Base-by-base conservation (phyloP, 2,888 invertebrate species). In the Volucella bombylans region DNA sequence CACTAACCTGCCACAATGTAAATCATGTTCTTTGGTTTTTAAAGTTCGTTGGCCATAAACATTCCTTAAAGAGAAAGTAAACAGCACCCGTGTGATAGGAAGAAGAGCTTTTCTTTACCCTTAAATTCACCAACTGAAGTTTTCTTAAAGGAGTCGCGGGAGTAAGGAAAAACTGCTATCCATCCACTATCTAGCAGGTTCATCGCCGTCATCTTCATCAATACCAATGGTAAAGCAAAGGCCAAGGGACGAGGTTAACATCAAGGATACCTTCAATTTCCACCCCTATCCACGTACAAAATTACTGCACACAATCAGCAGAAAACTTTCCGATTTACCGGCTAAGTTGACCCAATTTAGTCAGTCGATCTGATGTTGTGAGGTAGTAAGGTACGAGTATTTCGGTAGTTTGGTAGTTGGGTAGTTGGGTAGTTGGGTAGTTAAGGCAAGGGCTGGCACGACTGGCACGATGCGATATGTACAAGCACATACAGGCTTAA, bases 21-120 rank as follows among this genome's bases (percentile, higher is more conserved):
- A 76, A 80, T 76, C 71, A 83, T 71, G 83, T 76, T 71, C 50
- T 15, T 49, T 23, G 61, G 74, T 80, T 80, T 31, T 31, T 83
- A 71, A 80, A 83, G 83, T 83, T 83, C 83, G 76, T 65, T 83
- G 80, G 65, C 71, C 80, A 80, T 74, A 79, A 69, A 74, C 69
- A 80, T 55, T 41, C 59, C 59, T 38, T 61, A 47, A 38, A 54
- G 61, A 67, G 47, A 10, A 61, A 43, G 79, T 50, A 79, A 78
- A 79, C 61, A 79, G 31, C 31, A 31, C 31, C 18, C 39, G 49
- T 11, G 65, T 71, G 69, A 74, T 74, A 83, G 59, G 23, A 41
- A 41, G 45, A 57, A 77, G 77, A 18, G 45, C n/a, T 67, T 23
- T 52, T 47, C 71, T 12, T 49, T 23, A 11, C 55, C 50, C 14